Conservation (phyloP, 2,888 invertebrate genomes). For the Seladonia tumulorum region DNA sequence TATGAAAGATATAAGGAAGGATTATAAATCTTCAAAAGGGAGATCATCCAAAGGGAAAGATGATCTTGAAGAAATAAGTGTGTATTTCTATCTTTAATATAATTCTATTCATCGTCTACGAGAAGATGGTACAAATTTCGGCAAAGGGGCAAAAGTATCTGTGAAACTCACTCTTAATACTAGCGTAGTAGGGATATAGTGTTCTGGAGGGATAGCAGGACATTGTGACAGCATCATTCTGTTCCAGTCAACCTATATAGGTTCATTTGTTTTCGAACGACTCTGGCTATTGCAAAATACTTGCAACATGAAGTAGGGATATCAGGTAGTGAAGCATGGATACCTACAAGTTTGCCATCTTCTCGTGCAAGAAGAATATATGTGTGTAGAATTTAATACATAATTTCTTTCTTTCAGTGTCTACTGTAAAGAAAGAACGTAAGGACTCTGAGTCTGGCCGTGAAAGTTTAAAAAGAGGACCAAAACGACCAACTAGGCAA, state of each 20-base stretch:
- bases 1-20: conserved; percentile 81
- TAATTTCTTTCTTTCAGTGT: conserved; percentile 51
- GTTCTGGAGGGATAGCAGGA: too few relatives aligned
- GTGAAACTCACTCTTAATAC: too few relatives aligned
- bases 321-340: too few relatives aligned
- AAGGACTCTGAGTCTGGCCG: conserved; percentile 82
- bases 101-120: background rate
- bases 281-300: too few relatives aligned
- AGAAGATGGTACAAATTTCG: background rate
- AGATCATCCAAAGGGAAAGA: conserved; percentile 81
- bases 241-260: too few relatives aligned
- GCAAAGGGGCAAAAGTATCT: background rate
- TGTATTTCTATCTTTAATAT: background rate
- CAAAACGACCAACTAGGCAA: conserved; percentile 82
- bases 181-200: too few relatives aligned
- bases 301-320: background rate
- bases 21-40: conserved; percentile 80
- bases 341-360: background rate
- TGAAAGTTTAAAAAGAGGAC: conserved; percentile 80
- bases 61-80: conserved; percentile 79
- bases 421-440: conserved; percentile 80
- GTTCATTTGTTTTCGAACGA: too few relatives aligned
- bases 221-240: too few relatives aligned
- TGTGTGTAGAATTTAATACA: background rate
- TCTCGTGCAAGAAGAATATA: background rate